Conservation (phyloP, 2,797 vertebrate genomes). For the Kryptolebias ocellatus region DNA sequence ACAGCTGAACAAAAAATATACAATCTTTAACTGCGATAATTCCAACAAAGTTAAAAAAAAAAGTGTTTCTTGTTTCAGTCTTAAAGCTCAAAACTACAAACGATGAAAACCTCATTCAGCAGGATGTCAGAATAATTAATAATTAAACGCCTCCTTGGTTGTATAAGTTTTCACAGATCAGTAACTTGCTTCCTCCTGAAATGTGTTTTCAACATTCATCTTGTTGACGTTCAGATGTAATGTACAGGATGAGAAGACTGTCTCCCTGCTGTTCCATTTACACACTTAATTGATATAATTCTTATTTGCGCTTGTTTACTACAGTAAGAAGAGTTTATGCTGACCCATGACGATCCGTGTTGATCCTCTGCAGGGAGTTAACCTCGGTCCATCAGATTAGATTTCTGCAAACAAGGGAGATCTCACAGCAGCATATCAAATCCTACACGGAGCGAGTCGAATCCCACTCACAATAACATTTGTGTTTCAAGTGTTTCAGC, state of each 20-base stretch:
- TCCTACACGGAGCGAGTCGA: slow-evolving; percentile 33
- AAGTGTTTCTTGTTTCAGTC: too few relatives aligned
- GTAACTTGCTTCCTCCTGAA: background rate
- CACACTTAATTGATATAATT: background rate
- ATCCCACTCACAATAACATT: slow-evolving; percentile 55
- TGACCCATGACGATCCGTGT: slow-evolving; percentile 17
- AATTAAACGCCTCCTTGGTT: background rate
- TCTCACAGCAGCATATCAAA: slow-evolving; percentile 29
- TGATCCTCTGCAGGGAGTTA: slow-evolving; percentile 40
- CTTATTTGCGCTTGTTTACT: slow-evolving; percentile 15
- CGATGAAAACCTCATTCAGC: too few relatives aligned
- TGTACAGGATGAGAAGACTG: background rate
- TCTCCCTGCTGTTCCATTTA: background rate
- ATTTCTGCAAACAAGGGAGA: slow-evolving; percentile 58
- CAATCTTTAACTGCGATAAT: too few relatives aligned
- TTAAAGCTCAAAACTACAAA: too few relatives aligned
- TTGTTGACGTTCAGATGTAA: background rate
- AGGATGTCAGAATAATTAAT: too few relatives aligned
- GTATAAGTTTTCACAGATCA: background rate
- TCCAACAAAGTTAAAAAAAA: too few relatives aligned
- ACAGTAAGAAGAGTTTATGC: slow-evolving; percentile 10
- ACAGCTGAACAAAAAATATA: too few relatives aligned
- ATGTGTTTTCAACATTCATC: background rate
- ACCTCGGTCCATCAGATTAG: slow-evolving; percentile 45
- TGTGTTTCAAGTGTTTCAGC: slow-evolving; percentile 36